A percentile compares a stretch with the other conserved stretches of the same genome.
Conservation (phyloP, 2,113 vertebrate genomes). For the Gobiocypris rarus region DNA sequence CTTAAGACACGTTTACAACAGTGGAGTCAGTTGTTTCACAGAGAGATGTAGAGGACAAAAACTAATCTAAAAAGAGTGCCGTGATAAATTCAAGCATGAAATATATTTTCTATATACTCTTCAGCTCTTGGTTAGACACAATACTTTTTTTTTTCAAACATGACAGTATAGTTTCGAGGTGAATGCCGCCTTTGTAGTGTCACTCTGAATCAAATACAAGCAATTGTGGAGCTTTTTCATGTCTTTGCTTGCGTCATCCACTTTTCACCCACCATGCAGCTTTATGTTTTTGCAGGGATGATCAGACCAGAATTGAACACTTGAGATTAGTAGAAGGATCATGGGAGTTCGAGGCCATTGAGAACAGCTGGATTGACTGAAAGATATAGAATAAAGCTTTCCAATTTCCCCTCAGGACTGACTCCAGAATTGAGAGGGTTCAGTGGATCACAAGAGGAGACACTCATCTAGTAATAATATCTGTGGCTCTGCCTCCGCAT, state of each 20-base stretch:
- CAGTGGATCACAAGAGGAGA: background rate
- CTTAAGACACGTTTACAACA: background rate
- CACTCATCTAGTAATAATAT: background rate
- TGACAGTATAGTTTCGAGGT: background rate
- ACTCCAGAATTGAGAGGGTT: constrained; percentile 6
- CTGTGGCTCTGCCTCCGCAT: constrained; percentile 33
- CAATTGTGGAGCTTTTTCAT: constrained; percentile 15
- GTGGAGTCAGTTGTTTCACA: constrained; percentile 30
- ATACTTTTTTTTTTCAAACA: background rate
- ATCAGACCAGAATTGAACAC: constrained; percentile 24
- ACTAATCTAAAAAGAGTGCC: background rate
- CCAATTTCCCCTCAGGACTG: background rate
- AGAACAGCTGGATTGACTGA: background rate
- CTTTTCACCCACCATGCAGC: background rate
- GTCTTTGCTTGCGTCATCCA: background rate
- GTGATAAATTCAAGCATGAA: background rate
- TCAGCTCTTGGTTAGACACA: background rate
- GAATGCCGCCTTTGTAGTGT: background rate
- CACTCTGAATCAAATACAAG: background rate
- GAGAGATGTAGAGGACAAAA: constrained; percentile 8
- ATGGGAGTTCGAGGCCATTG: background rate
- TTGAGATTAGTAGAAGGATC: constrained; percentile 27
- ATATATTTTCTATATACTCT: background rate
- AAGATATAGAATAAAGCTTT: background rate
- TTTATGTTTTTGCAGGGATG: constrained; percentile 7